phyloP scores from a whole-genome alignment of 2,888 invertebrate genomes.

The Protophormia terraenovae region DNA sequence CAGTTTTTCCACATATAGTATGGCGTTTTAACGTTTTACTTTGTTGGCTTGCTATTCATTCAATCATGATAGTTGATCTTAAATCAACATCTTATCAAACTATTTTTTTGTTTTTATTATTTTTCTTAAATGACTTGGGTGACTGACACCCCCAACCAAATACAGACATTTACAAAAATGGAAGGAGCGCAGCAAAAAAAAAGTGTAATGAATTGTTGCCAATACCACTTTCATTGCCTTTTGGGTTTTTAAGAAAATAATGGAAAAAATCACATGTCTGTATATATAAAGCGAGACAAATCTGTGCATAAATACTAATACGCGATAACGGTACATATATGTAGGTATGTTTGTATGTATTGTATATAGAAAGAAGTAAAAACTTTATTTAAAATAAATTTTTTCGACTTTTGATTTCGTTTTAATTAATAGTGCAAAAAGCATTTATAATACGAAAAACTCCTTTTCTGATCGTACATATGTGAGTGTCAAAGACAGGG shows the following conservation, averaged over 20 bases:
- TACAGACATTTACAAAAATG: conserved; percentile 49
- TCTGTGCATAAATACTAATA: conserved; percentile 7
- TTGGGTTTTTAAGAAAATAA: conserved; percentile 34
- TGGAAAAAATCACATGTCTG: conserved; percentile 1
- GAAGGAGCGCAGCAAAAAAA: conserved; percentile 31
- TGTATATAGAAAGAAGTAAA: conserved; percentile 7
- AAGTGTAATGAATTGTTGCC: conserved; percentile 60
- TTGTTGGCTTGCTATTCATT: conserved; percentile 9
- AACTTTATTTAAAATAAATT: conserved; percentile 38
- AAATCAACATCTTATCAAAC: conserved; percentile 61
- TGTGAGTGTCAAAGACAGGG: conserved; percentile 31
- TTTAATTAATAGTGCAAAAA: conserved; percentile 62
- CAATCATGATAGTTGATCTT: conserved; percentile 50
- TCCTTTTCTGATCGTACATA: conserved; percentile 22
- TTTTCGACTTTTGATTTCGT: conserved; percentile 53
- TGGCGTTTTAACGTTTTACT: background rate
- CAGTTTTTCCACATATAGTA: background rate
- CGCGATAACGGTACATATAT: background rate
- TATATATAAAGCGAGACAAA: conserved; percentile 37
- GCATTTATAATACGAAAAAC: conserved; percentile 38
- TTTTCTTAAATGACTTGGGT: conserved; percentile 48
- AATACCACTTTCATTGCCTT: conserved; percentile 64
- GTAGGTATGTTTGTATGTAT: background rate
- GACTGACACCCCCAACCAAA: conserved; percentile 67
- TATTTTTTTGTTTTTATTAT: background rate